phyloP scores from a whole-genome alignment of 2,797 vertebrate genomes.

The Paratrypauchen microcephalus region DNA sequence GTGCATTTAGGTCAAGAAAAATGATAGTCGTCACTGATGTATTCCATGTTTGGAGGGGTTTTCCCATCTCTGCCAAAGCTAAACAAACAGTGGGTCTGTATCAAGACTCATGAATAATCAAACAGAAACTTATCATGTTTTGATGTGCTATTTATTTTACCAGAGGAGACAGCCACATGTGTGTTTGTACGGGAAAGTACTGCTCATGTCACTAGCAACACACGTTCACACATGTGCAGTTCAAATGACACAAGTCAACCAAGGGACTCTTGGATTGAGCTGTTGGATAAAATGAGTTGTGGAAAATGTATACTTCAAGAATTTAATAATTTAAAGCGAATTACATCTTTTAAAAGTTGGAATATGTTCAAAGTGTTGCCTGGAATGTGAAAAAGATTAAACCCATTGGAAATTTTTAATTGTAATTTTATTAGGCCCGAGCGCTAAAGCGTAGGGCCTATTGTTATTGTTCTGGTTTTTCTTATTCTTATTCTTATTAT shows the following conservation, averaged over 20 bases:
- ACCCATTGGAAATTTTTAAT: neutral
- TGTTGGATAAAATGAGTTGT: no score
- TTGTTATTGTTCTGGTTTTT: no score
- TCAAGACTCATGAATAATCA: slow-evolving; percentile 13
- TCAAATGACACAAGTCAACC: no score
- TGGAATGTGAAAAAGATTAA: neutral
- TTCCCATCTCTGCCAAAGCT: slow-evolving; percentile 14
- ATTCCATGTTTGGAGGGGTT: slow-evolving; percentile 5
- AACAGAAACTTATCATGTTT: slow-evolving; percentile 12
- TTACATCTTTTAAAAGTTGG: no score
- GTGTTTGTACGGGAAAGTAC: neutral
- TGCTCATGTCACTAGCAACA: neutral
- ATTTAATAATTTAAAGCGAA: no score
- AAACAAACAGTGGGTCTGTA: slow-evolving; percentile 18
- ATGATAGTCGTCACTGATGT: neutral
- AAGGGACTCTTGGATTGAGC: no score
- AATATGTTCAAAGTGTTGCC: no score
- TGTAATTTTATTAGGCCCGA: no score
- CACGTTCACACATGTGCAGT: no score
- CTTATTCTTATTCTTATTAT: no score
- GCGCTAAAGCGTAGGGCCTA: no score
- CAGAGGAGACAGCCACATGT: slow-evolving; percentile 4
- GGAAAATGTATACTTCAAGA: no score
- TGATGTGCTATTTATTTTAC: slow-evolving; percentile 14
- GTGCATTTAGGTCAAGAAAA: slow-evolving; percentile 11